Evolutionary conservation across 2,888 invertebrate genomes (phyloP), one percentile per base, ranked within the genome.

Genomic region (Eurois occulta): DNA sequence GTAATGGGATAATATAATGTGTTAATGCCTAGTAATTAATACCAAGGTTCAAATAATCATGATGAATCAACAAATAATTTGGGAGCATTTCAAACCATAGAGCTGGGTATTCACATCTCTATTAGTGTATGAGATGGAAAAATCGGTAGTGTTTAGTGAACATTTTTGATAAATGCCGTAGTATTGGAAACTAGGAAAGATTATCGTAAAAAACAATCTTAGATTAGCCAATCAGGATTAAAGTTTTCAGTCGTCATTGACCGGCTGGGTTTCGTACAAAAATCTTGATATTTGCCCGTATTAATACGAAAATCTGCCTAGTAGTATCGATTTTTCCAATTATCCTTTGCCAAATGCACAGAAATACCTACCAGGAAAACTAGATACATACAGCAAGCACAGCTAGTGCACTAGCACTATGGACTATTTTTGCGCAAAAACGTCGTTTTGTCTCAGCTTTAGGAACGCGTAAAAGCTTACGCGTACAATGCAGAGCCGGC

Each of bases 31-130:
- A n/a, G n/a, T n/a, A n/a, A n/a, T n/a, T n/a, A n/a, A n/a, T n/a
- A n/a, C n/a, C n/a, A n/a, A n/a, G n/a, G n/a, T n/a, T n/a, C n/a
- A n/a, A n/a, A n/a, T n/a, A n/a, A 11, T 41, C 18, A 52, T 43
- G 35, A 74, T 55, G 4, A n/a, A 43, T 74, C 18, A 46, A 43
- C 24, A 32, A 48, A 60, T 38, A 58, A 41, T 76, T 58, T n/a
- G 4, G 38, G 1, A n/a, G 24, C 38, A 7, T 24, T 24, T 24
- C 2, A 24, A 35, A 38, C 6, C 24, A 38, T 24, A 38, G 3
- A 35, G 24, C 35, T 62, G 55, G 21, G 21, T 35, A 11, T 62
- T 24, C 6, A 62, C 24, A 55, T 52, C 10, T n/a, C 52, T 55
- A 4, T n/a, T n/a, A n/a, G 52, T 11, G 11, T n/a, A 55, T n/a